Evolutionary conservation across 2,113 vertebrate genomes (phyloP), one percentile per base, ranked within the genome.

Genomic region (Calidris pugnax): DNA sequence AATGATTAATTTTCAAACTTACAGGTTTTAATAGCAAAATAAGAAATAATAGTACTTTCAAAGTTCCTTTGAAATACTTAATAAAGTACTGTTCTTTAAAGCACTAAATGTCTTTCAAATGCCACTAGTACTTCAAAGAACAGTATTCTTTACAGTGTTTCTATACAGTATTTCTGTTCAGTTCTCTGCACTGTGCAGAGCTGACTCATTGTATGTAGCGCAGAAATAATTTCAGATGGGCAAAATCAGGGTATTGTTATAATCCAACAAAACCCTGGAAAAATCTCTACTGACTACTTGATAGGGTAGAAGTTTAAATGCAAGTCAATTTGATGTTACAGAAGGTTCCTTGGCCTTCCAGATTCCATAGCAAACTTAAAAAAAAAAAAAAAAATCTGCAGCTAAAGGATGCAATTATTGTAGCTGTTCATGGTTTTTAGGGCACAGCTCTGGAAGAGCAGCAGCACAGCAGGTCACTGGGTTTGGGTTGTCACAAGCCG

Each of bases 21-120:
- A 12, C 37, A 68, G 87, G 77, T 91, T 93, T 96, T 91, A 92
- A 84, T 80, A 89, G 76, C 88, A 90, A 96, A 95, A 85, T 56
- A 94, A 64, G 78, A 92, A 94, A 90, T 82, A 95, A 95, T 66
- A 60, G 48, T 57, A 22, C 41, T 45, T 57, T 41, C 2, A 8
- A 95, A 79, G 35, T 24, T 63, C 48, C 56, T 96, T 74, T 91
- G 94, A 75, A 95, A 94, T 53, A 53, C 37, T 89, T 89, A 71
- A 84, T 92, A 67, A 95, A 95, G 86, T 47, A 21, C 53, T 56
- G 60, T 19, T 59, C 80, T 95, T 78, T 78, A 92, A 55, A 83
- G 83, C 30, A 53, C 64, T 66, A 78, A 82, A 62, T 63, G 30
- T 57, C 53, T 78, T 45, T 77, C 43, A 59, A 83, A 93, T 92